Percentiles rank a stretch among this genome's conserved stretches.
phyloP scores from a whole-genome alignment of 2,888 invertebrate genomes.

The Drosophila mimica region DNA sequence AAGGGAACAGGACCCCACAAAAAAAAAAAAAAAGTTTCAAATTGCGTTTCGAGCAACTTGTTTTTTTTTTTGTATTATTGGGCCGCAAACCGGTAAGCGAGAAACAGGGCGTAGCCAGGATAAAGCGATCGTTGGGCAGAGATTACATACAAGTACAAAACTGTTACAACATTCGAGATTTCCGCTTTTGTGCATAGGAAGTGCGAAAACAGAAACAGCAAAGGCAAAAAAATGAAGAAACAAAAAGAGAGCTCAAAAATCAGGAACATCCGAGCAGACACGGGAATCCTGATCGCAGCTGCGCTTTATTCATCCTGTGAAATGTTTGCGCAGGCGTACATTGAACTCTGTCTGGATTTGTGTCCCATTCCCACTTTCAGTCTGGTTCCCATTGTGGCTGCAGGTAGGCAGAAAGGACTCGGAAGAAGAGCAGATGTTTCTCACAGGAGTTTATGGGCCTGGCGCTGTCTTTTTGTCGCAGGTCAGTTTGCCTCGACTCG shows the following conservation, averaged over 20 bases:
- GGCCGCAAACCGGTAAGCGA: slow-evolving; percentile 59
- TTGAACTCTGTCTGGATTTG: slow-evolving; percentile 62
- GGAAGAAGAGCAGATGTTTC: slow-evolving; percentile 59
- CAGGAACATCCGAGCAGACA: slow-evolving; percentile 57
- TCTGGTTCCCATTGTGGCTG: slow-evolving; percentile 6
- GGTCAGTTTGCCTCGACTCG: slow-evolving; percentile 65
- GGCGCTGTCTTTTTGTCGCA: slow-evolving; percentile 74
- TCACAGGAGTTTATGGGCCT: slow-evolving; percentile 23
- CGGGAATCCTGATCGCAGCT: slow-evolving; percentile 61
- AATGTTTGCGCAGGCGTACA: slow-evolving; percentile 76
- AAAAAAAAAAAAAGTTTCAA: slow-evolving; percentile 56
- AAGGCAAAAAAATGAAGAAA: slow-evolving; percentile 9
- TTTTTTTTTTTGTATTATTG: slow-evolving; percentile 18
- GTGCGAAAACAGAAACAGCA: slow-evolving; percentile 54
- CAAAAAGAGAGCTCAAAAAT: slow-evolving; percentile 47
- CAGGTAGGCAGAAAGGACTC: slow-evolving; percentile 50
- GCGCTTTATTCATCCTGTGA: slow-evolving; percentile 44
- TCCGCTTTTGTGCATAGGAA: slow-evolving; percentile 66
- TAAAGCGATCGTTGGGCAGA: slow-evolving; percentile 35
- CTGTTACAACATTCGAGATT: slow-evolving; percentile 72
- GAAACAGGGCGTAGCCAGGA: slow-evolving; percentile 25
- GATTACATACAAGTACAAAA: slow-evolving; percentile 66
- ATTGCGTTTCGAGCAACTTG: slow-evolving; percentile 70
- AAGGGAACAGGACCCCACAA: slow-evolving; percentile 49
- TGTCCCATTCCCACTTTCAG: slow-evolving; percentile 26